Base-by-base conservation (phyloP, 1,140 invertebrate genomes). In the Drosophila persimilis region DNA sequence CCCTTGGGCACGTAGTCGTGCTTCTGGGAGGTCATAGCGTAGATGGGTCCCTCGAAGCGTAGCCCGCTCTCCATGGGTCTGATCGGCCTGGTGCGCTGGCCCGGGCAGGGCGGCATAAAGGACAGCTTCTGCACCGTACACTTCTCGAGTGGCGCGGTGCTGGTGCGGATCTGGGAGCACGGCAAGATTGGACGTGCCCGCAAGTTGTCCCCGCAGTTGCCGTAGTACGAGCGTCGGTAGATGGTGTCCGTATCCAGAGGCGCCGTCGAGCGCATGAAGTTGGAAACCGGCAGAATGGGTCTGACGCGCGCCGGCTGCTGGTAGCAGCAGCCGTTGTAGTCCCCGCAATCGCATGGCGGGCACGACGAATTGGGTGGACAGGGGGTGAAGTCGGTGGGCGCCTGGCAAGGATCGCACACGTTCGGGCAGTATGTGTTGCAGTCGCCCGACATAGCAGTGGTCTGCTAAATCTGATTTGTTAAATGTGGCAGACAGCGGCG, bases 1-100 rank as follows among this genome's bases (percentile, higher is more conserved):
- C 92, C 93, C 90, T 95, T 96, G 63, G 95, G 94, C 11, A 95
- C 94, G 77, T 93, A 96, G 92, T 95, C 95, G 70, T 95, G 94
- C 60, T 95, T 95, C 56, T 95, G 93, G n/a, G 95, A 95, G 4
- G 95, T 95, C 60, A 94, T 91, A 59, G 94, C 93, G 89, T 95
- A 94, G 91, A 96, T 94, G 20, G 95, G 95, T 4, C 95, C 95
- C 84, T 93, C 92, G 5, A 94, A 91, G 2, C 84, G 79, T 44
- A 91, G 29, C 0, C 84, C 84, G 31, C 80, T 89, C 35, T 74
- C 72, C 52, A 67, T 61, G 22, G 90, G 90, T 3, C 73, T 9
- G 20, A 93, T 92, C 31, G 90, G 76, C 7, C 77, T 74, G 0
- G 91, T 81, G 15, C 93, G 92, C 56, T 79, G 65, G 0, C 86